A percentile compares a stretch with the other conserved stretches of the same genome.
Conservation (phyloP, 1,140 invertebrate genomes). For the Leptinotarsa undecemlineata region DNA sequence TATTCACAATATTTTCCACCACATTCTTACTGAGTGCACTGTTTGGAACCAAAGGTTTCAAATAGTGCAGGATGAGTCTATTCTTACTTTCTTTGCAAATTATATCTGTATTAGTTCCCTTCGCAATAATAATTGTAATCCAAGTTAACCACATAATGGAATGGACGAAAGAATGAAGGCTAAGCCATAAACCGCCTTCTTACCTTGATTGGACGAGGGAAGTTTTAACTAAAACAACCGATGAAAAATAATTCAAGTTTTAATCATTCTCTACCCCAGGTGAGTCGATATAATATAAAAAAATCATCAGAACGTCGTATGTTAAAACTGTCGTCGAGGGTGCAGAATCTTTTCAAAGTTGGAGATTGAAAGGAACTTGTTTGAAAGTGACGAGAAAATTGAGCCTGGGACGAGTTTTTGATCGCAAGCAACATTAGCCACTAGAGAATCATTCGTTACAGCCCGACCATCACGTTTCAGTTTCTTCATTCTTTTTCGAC, state of each 20-base stretch:
- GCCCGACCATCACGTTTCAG: slow-evolving; percentile 41
- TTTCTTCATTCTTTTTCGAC: slow-evolving; percentile 14
- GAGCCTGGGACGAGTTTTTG: slow-evolving; percentile 45
- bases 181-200: no score
- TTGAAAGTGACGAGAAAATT: slow-evolving; percentile 46
- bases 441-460: slow-evolving; percentile 44
- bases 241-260: slow-evolving; percentile 15
- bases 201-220: no score
- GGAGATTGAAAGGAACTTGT: slow-evolving; percentile 47
- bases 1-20: no score
- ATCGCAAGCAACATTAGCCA: slow-evolving; percentile 44
- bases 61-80: no score
- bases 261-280: slow-evolving; percentile 10
- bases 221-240: not conserved
- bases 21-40: no score
- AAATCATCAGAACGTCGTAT: slow-evolving; percentile 30
- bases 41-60: no score
- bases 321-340: slow-evolving; percentile 36
- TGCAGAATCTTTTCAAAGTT: slow-evolving; percentile 39
- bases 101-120: no score
- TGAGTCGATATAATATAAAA: slow-evolving; percentile 24
- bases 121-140: no score
- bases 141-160: no score
- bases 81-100: no score
- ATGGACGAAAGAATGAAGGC: no score